phyloP scores from a whole-genome alignment of 2,797 vertebrate species.

The Poecile montanus region DNA sequence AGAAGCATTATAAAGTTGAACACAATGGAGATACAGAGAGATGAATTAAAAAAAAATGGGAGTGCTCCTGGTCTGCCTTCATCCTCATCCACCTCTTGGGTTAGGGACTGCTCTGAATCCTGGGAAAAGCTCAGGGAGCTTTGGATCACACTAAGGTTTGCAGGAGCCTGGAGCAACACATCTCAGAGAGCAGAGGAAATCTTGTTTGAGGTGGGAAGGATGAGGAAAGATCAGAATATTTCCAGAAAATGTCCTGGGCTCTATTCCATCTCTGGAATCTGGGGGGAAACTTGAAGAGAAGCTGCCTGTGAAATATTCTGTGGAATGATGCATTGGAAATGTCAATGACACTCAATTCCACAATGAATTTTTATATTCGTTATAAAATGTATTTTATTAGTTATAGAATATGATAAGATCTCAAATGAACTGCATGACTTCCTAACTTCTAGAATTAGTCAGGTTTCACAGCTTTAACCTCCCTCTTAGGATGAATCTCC shows the following conservation, averaged over 20 bases:
- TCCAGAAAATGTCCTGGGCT: not conserved
- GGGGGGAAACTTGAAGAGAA: not conserved
- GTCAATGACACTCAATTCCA: not conserved
- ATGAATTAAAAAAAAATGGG: not conserved
- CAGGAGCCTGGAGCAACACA: not conserved
- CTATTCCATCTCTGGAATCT: not conserved
- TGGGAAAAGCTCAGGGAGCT: not conserved
- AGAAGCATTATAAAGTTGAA: not conserved
- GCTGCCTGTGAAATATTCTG: not conserved
- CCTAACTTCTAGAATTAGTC: constrained; percentile 12
- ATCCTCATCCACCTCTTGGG: not conserved
- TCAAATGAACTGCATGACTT: not conserved
- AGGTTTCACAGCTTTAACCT: not conserved
- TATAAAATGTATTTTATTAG: not conserved
- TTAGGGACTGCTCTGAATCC: not conserved
- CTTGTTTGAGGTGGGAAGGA: not conserved
- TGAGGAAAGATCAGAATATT: not conserved
- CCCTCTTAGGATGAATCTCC: not conserved
- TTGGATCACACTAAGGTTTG: not conserved
- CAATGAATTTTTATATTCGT: not conserved
- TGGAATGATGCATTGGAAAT: not conserved
- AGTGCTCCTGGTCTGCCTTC: not conserved
- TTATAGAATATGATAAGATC: not conserved
- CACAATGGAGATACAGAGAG: not conserved
- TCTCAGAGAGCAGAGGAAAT: not conserved